phyloP scores from a whole-genome alignment of 2,113 vertebrate genomes.

The Oxygymnocypris stewartii region DNA sequence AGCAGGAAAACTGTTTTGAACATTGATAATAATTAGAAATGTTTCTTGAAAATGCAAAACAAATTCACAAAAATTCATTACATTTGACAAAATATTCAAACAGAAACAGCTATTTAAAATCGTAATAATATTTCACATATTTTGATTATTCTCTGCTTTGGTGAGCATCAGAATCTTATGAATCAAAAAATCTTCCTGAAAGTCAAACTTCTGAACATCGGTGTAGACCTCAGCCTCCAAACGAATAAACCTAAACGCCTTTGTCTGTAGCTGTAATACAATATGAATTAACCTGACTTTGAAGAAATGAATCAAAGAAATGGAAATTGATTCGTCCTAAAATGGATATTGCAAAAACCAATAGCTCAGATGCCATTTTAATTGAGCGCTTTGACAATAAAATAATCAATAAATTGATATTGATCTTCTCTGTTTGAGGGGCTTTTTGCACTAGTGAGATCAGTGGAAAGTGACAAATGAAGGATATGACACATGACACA shows the following conservation, averaged over 20 bases:
- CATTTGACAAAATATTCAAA: not conserved
- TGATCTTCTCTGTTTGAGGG: not conserved
- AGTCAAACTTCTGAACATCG: too few species aligned
- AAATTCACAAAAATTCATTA: not conserved
- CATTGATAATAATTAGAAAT: not conserved
- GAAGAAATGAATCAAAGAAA: not conserved
- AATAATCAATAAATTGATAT: not conserved
- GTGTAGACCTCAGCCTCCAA: too few species aligned
- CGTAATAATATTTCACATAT: not conserved
- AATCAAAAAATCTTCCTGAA: too few species aligned
- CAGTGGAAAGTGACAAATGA: not conserved
- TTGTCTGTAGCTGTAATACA: not conserved
- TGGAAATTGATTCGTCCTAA: not conserved
- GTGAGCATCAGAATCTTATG: too few species aligned
- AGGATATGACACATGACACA: not conserved
- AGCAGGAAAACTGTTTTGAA: not conserved
- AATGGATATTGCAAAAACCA: not conserved
- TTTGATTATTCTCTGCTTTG: not conserved
- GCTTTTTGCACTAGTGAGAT: not conserved
- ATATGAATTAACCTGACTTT: not conserved
- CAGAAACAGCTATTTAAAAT: not conserved
- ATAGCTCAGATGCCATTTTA: not conserved
- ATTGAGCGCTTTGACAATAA: not conserved
- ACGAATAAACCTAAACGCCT: not conserved
- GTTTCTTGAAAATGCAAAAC: too few species aligned